These are phyloP conservation scores for Synergus umbraculus DNA, from an alignment of 2,888 invertebrate genomes.

Conservation along the genomic window DNA sequence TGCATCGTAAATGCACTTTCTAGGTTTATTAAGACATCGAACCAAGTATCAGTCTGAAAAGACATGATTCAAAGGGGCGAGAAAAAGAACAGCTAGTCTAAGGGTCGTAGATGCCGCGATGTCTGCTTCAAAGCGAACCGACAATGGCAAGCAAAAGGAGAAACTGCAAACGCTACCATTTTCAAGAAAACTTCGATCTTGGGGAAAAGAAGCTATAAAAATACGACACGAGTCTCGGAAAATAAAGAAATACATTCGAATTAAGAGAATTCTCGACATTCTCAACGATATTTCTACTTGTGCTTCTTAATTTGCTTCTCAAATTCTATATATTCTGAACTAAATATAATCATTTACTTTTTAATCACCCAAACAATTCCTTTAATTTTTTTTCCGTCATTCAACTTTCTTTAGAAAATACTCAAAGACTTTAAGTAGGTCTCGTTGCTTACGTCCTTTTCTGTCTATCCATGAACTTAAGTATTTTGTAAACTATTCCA, in stretches of 20 bases:
- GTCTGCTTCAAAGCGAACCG: conserved; percentile 20
- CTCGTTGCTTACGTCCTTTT: neutral
- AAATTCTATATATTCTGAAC: too few species aligned
- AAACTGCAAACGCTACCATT: conserved; percentile 12
- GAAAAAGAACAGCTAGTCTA: conserved; percentile 16
- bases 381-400: too few species aligned
- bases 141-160: conserved; percentile 18
- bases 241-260: neutral
- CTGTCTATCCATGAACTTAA: neutral
- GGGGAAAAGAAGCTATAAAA: neutral
- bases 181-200: conserved; percentile 4
- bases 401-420: too few species aligned
- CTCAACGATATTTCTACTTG: neutral
- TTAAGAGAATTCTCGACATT: neutral
- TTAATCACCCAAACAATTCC: too few species aligned
- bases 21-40: conserved; percentile 27
- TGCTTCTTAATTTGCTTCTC: too few species aligned
- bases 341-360: too few species aligned
- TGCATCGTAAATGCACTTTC: conserved; percentile 39
- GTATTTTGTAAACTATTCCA: conserved; percentile 1
- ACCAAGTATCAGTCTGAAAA: conserved; percentile 9
- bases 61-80: conserved; percentile 21
- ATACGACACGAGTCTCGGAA: conserved; percentile 8
- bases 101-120: conserved; percentile 29
- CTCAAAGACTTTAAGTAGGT: neutral